These are phyloP conservation scores for Pholis gunnellus DNA, from an alignment of 2,113 vertebrate species.

Conservation along the genomic window DNA sequence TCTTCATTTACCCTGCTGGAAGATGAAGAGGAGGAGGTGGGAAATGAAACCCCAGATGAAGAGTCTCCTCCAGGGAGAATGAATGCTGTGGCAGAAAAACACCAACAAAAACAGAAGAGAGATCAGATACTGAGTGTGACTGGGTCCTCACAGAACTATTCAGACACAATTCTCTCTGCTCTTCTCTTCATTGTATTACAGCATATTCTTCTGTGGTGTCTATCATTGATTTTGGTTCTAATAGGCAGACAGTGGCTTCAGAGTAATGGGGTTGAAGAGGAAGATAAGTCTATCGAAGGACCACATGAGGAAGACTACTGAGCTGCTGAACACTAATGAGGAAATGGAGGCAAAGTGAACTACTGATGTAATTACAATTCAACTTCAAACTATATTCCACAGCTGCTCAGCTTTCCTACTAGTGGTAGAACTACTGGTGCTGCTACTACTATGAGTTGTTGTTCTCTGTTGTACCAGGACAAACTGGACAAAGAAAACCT, in stretches of 20 bases:
- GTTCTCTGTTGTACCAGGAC: too few species aligned
- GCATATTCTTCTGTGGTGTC: conserved; percentile 43
- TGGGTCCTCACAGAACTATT: background rate
- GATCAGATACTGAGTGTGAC: background rate
- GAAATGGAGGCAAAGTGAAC: background rate
- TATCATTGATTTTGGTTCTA: conserved; percentile 48
- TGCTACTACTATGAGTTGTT: too few species aligned
- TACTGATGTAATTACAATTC: background rate
- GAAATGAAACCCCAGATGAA: conserved; percentile 4
- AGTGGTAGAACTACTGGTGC: too few species aligned
- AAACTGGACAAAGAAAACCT: background rate
- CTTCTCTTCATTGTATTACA: conserved; percentile 32
- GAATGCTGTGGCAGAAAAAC: background rate
- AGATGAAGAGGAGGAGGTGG: background rate
- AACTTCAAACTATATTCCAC: background rate
- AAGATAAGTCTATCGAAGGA: conserved; percentile 6
- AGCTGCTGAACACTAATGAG: conserved; percentile 19
- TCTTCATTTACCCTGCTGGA: background rate
- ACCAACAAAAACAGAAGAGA: background rate
- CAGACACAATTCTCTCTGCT: background rate
- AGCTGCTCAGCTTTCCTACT: too few species aligned
- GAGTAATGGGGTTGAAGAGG: background rate
- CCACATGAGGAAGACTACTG: background rate
- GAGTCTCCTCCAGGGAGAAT: background rate
- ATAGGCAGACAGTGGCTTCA: conserved; percentile 44